These are phyloP conservation scores for Eubasilissa splendida DNA, from an alignment of 2,888 invertebrate species.

Conservation along the genomic window DNA sequence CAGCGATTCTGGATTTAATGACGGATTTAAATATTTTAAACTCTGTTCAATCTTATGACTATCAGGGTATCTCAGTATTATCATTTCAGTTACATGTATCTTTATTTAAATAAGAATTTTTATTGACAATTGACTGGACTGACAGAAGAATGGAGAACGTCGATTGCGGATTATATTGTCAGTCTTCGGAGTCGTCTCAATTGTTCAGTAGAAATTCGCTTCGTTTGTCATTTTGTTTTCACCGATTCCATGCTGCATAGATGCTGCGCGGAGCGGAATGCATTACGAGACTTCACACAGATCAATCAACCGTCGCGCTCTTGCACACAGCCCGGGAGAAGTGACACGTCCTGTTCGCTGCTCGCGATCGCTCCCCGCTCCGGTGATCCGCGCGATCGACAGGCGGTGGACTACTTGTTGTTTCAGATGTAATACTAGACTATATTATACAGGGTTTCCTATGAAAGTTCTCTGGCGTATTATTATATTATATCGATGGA, in stretches of 20 bases:
- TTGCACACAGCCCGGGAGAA: constrained; percentile 7
- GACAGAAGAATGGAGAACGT: no score
- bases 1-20: no score
- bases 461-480: neutral
- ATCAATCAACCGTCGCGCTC: constrained; percentile 30
- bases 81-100: no score
- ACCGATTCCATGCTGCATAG: neutral
- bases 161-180: no score
- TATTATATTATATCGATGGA: constrained; percentile 5
- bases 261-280: constrained; percentile 28
- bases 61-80: no score
- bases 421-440: constrained; percentile 16
- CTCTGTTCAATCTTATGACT: no score
- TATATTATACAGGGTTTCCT: neutral
- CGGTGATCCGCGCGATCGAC: constrained; percentile 8
- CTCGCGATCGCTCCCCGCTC: constrained; percentile 22
- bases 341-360: constrained; percentile 34
- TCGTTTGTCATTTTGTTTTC: constrained; percentile 14
- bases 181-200: no score
- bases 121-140: no score
- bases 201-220: neutral
- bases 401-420: neutral
- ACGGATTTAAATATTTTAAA: no score
- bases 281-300: constrained; percentile 19
- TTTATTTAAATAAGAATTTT: no score